Base-by-base conservation (phyloP, 2,888 invertebrate species). In the Rhimphoctona megacephalus region DNA sequence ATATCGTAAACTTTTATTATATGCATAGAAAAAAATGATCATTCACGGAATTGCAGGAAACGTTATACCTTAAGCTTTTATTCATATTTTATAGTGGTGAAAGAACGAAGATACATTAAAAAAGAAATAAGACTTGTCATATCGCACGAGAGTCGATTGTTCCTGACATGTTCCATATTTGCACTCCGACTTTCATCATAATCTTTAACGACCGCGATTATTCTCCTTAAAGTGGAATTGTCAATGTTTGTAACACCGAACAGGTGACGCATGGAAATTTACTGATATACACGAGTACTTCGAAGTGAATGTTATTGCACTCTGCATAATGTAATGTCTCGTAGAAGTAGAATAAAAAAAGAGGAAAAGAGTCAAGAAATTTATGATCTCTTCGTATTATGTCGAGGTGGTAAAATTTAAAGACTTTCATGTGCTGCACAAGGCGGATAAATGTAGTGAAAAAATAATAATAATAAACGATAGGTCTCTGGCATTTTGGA, bases 341-440 rank as follows among this genome's bases (percentile, higher is more conserved):
- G 46, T 30, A 61, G 30, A 17, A 30, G 6, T 30, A 46, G 64
- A 69, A 46, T 46, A 9, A 46, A 52, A 78, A 52, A 49, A 49
- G 19, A 22, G n/a, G 52, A 39, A 69, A 49, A 78, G 25, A 73
- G 52, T 7, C 33, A 54, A 72, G 17, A 54, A 86, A 81, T 81
- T 84, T 86, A 84, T 76, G 83, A 84, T 73, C 83, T 81, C 81
- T 83, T 54, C 25, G 74, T 69, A 84, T 86, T 84, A 84, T 82
- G 86, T 81, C 81, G 70, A 76, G 81, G 78, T 39, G 57, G 80
- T 83, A 74, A 70, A 81, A 80, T 72, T 54, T 83, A 73, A 83
- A 72, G 73, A 81, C 78, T 73, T 61, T 22, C 36, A 67, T 57
- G 46, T 33, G 52, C 81, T 67, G 76, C 74, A 43, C 67, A 25